Percentiles rank a stretch among this genome's conserved stretches.
Conservation (phyloP, 2,888 invertebrate genomes). For the Sipunculus nudus region DNA sequence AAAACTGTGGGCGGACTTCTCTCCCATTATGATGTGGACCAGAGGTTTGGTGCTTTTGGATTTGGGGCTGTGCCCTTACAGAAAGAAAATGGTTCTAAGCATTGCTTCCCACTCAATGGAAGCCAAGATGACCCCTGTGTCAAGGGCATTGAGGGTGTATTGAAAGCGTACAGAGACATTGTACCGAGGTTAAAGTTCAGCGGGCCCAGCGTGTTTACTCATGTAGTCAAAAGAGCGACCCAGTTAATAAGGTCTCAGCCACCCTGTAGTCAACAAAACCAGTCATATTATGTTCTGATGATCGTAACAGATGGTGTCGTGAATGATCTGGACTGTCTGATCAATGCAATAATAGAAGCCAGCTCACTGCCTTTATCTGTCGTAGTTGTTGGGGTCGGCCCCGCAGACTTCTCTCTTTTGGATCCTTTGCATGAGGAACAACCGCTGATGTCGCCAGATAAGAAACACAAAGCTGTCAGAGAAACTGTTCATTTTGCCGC, state of each 20-base stretch:
- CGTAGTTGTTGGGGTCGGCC: constrained; percentile 50
- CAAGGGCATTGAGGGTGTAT: constrained; percentile 15
- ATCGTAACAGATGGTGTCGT: constrained; percentile 46
- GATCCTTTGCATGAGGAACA: too few relatives aligned
- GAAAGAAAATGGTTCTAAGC: too few relatives aligned
- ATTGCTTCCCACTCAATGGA: constrained; percentile 19
- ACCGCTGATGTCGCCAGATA: too few relatives aligned
- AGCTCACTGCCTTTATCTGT: constrained; percentile 50
- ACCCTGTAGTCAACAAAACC: constrained; percentile 1
- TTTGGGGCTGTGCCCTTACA: constrained; percentile 31
- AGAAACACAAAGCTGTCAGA: too few relatives aligned
- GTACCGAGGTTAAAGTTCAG: constrained; percentile 5
- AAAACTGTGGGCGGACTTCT: constrained; percentile 10
- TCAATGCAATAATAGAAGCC: constrained; percentile 42
- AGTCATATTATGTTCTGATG: constrained; percentile 17
- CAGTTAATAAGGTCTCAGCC: not conserved
- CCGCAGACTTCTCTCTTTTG: constrained; percentile 50
- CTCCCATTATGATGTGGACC: constrained; percentile 6
- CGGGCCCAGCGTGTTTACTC: constrained; percentile 17
- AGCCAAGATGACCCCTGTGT: constrained; percentile 1
- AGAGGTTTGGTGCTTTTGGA: constrained; percentile 14
- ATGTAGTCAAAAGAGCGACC: constrained; percentile 9
- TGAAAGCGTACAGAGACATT: constrained; percentile 9
- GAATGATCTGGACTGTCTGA: constrained; percentile 49
- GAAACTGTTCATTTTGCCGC: too few relatives aligned